Evolutionary conservation across 2,113 vertebrate species (phyloP).

Genomic region (Rhynchomys soricoides): DNA sequence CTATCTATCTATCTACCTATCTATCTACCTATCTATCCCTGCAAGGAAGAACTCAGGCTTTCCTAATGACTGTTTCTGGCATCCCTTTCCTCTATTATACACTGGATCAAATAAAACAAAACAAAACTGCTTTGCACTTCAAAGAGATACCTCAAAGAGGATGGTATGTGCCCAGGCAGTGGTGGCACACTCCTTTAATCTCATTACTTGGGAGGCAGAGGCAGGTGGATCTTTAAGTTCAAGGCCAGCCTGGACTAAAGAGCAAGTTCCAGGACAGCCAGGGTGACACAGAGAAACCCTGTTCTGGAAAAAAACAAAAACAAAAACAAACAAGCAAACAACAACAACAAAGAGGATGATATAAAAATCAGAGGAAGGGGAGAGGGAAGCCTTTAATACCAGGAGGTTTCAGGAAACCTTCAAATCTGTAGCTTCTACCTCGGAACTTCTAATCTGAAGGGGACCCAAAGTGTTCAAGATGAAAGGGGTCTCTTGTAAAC

Average conservation of each 20-base stretch:
- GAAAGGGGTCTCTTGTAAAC: too few relatives aligned
- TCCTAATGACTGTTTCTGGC: not conserved
- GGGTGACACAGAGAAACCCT: not conserved
- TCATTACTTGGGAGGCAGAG: not conserved
- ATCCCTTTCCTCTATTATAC: not conserved
- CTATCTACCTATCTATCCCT: too few relatives aligned
- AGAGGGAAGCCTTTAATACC: not conserved
- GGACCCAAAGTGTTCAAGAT: not conserved
- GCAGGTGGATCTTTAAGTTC: not conserved
- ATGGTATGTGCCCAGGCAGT: not conserved
- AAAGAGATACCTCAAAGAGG: not conserved
- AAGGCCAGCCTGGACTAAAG: not conserved
- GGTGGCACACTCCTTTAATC: not conserved
- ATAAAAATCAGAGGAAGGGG: not conserved
- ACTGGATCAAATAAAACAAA: not conserved
- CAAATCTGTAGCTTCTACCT: conserved; percentile 11
- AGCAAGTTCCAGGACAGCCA: not conserved
- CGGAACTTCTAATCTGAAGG: not conserved
- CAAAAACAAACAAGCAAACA: not conserved
- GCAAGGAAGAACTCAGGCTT: not conserved
- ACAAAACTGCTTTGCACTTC: not conserved
- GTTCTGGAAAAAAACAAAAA: not conserved
- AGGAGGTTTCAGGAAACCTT: not conserved
- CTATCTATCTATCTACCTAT: too few relatives aligned
- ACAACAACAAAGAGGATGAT: not conserved